Percentiles rank a stretch among this genome's conserved stretches.
Evolutionary conservation across 2,797 vertebrate genomes (phyloP).

Genomic region (Intellagama lesueurii): DNA sequence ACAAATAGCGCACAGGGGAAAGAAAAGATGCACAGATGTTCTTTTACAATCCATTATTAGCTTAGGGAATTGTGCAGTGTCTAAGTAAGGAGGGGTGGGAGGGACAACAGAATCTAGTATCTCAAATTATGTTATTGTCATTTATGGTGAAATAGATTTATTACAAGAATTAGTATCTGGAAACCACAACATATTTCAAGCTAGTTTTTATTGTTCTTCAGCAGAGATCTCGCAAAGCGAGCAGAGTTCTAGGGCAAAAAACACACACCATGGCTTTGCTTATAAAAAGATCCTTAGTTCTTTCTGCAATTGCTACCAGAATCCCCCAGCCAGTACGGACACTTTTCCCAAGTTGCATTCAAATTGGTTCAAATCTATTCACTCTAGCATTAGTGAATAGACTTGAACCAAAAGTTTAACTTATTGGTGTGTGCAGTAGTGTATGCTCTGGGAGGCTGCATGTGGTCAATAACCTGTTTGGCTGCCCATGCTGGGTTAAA

Average conservation of each 20-base stretch:
- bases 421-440: too few relatives aligned
- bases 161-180: slow-evolving; percentile 4
- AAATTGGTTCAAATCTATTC: too few relatives aligned
- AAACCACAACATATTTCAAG: not conserved
- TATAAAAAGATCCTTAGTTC: not conserved
- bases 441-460: too few relatives aligned
- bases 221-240: not conserved
- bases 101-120: slow-evolving; percentile 40
- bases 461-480: too few relatives aligned
- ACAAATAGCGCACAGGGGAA: slow-evolving; percentile 72
- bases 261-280: not conserved
- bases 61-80: slow-evolving; percentile 63
- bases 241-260: not conserved
- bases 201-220: not conserved
- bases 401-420: too few relatives aligned
- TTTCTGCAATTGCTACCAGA: too few relatives aligned
- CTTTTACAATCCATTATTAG: slow-evolving; percentile 73
- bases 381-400: too few relatives aligned
- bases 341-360: too few relatives aligned
- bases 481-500: not conserved
- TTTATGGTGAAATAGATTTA: slow-evolving; percentile 45
- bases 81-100: slow-evolving; percentile 32
- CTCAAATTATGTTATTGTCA: slow-evolving; percentile 50
- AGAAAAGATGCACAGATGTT: slow-evolving; percentile 77
- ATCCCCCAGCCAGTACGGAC: too few relatives aligned